Evolutionary conservation across 2,888 invertebrate genomes (phyloP), one percentile per base, ranked within the genome.

Genomic region (Adelphocoris suturalis): DNA sequence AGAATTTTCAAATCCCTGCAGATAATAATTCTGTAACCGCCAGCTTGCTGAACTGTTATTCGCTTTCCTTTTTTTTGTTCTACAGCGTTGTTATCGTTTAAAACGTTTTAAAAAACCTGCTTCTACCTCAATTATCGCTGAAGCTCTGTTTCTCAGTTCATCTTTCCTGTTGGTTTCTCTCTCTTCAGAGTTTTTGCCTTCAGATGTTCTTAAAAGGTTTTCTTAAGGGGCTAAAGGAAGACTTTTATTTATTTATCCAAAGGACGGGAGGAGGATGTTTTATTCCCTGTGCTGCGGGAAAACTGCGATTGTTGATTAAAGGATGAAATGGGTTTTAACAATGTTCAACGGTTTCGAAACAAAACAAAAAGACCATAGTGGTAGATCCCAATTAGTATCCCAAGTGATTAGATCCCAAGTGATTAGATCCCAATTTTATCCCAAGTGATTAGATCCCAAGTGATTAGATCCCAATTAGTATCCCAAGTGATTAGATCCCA

Each of bases 61-160:
- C 48, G 48, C 9, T 37, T 37, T 37, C 37, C 37, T 7, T 37
- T 37, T 52, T 52, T 52, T 52, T 52, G 52, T 52, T 52, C 52
- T 52, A 3, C 1, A 52, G 14, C 52, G 52, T 52, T 52, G 52
- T 52, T 52, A 52, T 52, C 52, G 52, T 52, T 37, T 52, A 52
- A 52, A 52, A 16, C 52, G 52, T 52, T 52, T 14, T 52, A 52
- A 61, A 61, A 19, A 61, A 61, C n/a, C n/a, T 61, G 19, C n/a
- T 61, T 61, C 19, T 61, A 61, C 61, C 61, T 61, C 61, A 61
- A 61, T 61, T 61, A 61, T 61, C 61, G n/a, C 19, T 61, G 61
- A 19, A 28, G 28, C 76, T 46, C 76, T 28, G 27, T 28, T 76
- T 76, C 14, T 27, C 76, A 76, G 76, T 76, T 46, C 28, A 76